A percentile compares a stretch with the other conserved stretches of the same genome.
phyloP scores from a whole-genome alignment of 1,140 invertebrate genomes.

The Drosophila funebris region DNA sequence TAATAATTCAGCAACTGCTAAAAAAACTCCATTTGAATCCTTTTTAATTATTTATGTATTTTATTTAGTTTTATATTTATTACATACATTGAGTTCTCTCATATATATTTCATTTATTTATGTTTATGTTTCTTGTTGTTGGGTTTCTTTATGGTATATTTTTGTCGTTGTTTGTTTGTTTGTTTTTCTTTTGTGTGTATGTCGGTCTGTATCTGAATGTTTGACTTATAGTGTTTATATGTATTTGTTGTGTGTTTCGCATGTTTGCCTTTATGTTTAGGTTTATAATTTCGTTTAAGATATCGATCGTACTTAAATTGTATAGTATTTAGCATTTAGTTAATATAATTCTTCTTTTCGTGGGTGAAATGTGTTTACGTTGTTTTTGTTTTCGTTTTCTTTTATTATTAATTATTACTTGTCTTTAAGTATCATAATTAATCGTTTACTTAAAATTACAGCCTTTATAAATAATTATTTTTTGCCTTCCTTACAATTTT shows the following conservation, averaged over 20 bases:
- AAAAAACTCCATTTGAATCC: not conserved
- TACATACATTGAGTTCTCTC: constrained; percentile 80
- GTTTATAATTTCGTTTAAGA: constrained; percentile 78
- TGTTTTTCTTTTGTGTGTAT: no score
- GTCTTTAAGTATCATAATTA: constrained; percentile 55
- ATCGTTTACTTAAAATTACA: constrained; percentile 83
- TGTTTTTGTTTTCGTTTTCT: constrained; percentile 41
- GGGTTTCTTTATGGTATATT: constrained; percentile 29
- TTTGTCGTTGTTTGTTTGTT: constrained; percentile 54
- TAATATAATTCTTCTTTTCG: constrained; percentile 71
- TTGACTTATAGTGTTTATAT: constrained; percentile 46
- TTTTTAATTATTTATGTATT: constrained; percentile 73
- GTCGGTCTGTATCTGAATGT: constrained; percentile 42
- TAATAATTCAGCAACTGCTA: no score
- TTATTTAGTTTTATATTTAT: constrained; percentile 81
- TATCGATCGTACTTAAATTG: constrained; percentile 77
- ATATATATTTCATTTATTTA: constrained; percentile 59
- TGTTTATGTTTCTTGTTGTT: constrained; percentile 34
- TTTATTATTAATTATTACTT: constrained; percentile 39
- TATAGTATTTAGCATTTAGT: constrained; percentile 70
- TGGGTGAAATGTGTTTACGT: constrained; percentile 77
- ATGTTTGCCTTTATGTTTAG: constrained; percentile 45
- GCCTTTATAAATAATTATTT: constrained; percentile 83
- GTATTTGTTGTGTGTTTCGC: constrained; percentile 49
- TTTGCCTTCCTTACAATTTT: constrained; percentile 45